Conservation (phyloP, 2,113 vertebrate species). For the Dermatemys mawii region DNA sequence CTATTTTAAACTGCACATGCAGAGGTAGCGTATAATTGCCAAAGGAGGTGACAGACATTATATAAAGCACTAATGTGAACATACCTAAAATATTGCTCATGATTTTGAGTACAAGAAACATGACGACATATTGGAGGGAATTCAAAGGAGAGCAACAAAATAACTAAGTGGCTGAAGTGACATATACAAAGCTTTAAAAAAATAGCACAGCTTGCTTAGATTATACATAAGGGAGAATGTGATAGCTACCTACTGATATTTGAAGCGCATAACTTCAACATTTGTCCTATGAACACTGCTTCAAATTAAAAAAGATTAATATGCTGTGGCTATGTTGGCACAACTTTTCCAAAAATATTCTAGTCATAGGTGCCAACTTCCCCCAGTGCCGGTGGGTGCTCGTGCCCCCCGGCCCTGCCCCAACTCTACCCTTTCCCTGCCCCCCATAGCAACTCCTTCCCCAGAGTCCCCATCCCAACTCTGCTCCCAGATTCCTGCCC, state of each 20-base stretch:
- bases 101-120: neutral
- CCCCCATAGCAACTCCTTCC: too few species aligned
- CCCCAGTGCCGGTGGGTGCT: too few species aligned
- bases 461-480: too few species aligned
- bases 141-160: neutral
- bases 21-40: neutral
- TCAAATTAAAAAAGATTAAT: neutral
- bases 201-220: neutral
- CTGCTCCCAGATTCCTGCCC: too few species aligned
- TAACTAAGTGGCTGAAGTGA: neutral
- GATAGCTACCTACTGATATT: accelerated
- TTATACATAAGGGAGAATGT: neutral
- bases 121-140: neutral
- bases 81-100: neutral
- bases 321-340: neutral
- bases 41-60: neutral
- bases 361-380: too few species aligned
- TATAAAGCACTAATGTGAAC: neutral
- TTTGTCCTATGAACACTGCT: neutral
- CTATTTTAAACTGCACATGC: neutral
- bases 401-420: too few species aligned
- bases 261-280: neutral
- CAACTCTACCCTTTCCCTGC: too few species aligned
- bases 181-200: neutral
- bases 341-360: neutral